These are phyloP conservation scores for Nothocercus nigrocapillus DNA, from an alignment of 2,113 vertebrate species.

Conservation along the genomic window DNA sequence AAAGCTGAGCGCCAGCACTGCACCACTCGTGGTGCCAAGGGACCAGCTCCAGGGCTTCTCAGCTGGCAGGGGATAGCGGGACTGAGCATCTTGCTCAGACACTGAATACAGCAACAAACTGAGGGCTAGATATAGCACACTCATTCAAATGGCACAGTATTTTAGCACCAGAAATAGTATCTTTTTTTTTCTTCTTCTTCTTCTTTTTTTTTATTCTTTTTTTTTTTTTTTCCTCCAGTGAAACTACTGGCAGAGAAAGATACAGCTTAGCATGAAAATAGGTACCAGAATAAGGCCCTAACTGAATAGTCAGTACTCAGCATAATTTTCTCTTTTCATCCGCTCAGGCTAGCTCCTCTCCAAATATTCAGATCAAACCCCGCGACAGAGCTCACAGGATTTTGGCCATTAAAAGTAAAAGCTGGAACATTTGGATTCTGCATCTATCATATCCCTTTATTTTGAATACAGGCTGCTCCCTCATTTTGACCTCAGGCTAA, in stretches of 20 bases:
- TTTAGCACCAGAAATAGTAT: conserved; percentile 51
- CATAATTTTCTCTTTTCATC: conserved; percentile 65
- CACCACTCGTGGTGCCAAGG: not conserved
- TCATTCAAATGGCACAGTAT: not conserved
- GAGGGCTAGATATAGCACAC: conserved; percentile 1
- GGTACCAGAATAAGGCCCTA: conserved; percentile 53
- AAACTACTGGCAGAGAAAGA: conserved; percentile 59
- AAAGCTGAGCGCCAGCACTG: not conserved
- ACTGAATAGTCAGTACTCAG: conserved; percentile 62
- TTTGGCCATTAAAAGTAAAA: conserved; percentile 31
- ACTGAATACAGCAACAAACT: not conserved
- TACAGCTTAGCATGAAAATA: conserved; percentile 70
- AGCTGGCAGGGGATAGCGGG: not conserved
- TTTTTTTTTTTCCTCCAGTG: no score
- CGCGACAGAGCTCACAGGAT: not conserved
- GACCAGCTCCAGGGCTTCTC: not conserved
- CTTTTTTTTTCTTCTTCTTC: not conserved
- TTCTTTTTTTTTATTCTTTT: no score
- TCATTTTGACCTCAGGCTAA: not conserved
- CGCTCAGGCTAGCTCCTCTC: conserved; percentile 40
- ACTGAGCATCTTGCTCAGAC: not conserved
- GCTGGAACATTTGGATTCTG: conserved; percentile 9
- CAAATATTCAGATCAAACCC: conserved; percentile 65
- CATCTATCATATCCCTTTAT: not conserved
- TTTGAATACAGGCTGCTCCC: conserved; percentile 24